These are phyloP conservation scores for Brachyopa scutellaris DNA, from an alignment of 2,888 invertebrate species.

Conservation along the genomic window DNA sequence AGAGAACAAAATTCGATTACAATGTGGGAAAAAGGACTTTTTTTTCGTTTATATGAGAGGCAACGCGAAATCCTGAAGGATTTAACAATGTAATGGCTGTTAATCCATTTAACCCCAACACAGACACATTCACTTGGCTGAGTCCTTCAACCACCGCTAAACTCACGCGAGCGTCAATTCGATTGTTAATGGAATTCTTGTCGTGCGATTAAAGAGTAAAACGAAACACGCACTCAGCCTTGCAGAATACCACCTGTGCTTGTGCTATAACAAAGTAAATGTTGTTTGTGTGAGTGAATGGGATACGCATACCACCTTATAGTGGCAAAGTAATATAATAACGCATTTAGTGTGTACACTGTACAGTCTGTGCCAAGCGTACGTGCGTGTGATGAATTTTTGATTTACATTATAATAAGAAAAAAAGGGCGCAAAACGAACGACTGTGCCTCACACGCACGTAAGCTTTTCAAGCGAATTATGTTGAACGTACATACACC, in stretches of 20 bases:
- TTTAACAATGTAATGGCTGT: conserved; percentile 39
- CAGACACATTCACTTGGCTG: neutral
- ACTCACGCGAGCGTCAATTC: conserved; percentile 36
- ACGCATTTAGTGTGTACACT: neutral
- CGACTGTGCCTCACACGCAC: no score
- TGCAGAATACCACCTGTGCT: neutral
- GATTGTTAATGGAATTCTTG: conserved; percentile 56
- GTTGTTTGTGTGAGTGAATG: no score
- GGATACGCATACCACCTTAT: no score
- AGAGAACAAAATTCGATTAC: conserved; percentile 59
- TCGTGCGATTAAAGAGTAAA: conserved; percentile 33
- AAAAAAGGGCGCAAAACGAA: no score
- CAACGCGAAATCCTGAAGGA: conserved; percentile 33
- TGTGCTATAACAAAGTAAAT: no score
- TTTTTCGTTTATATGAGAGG: conserved; percentile 5
- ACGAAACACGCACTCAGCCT: conserved; percentile 40
- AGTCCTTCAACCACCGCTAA: neutral
- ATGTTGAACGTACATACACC: no score
- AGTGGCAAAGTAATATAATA: neutral
- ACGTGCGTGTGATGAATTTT: no score
- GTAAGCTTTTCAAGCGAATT: no score
- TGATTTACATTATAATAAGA: no score
- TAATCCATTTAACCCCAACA: conserved; percentile 53
- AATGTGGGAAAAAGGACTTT: conserved; percentile 17
- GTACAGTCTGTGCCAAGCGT: neutral